Evolutionary conservation across 1,140 invertebrate species (phyloP), one percentile per base, ranked within the genome.

Genomic region (Trachymyrmex septentrionalis): DNA sequence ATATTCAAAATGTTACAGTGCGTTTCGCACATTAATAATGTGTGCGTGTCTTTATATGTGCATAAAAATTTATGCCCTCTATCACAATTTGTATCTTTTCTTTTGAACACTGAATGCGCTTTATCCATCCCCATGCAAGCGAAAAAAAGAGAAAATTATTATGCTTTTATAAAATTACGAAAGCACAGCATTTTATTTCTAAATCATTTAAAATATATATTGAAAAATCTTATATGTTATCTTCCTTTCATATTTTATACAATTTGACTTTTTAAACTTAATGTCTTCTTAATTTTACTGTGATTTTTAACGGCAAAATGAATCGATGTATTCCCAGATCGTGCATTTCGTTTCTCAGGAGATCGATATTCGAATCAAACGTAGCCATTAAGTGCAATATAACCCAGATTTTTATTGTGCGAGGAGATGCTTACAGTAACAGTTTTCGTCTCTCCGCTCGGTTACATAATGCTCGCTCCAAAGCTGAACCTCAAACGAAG

Each of bases 381-480:
- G 57, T 48, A 19, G 30, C n/a, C 27, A 27, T 85, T 63, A 44
- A 16, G 16, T 30, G 27, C 19, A 2, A 16, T 48, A 50, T 53
- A 78, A 80, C 12, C 19, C 12, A 27, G 19, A 59, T 48, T 80
- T 86, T 86, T 86, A 67, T 81, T 19, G 87, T 48, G 38, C 24
- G 48, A 81, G 44, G 53, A 30, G 24, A 19, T 67, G 21, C 38
- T 64, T 34, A 34, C 21, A 16, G 57, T 24, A 77, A 34, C 30
- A n/a, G 2, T 75, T 86, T 81, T 86, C 61, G 24, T 21, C 55
- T 48, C n/a, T 80, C 27, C 19, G 19, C 34, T 30, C 16, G 16
- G 7, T 88, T 88, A 55, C 27, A 27, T 82, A 88, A 88, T 1
- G 24, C 44, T 44, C 19, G 50, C 21, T 55, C 7, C 16, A 34